A percentile compares a stretch with the other conserved stretches of the same genome.
phyloP scores from a whole-genome alignment of 92 coral and sea anemone genomes.

The Epizoanthus ramosus region DNA sequence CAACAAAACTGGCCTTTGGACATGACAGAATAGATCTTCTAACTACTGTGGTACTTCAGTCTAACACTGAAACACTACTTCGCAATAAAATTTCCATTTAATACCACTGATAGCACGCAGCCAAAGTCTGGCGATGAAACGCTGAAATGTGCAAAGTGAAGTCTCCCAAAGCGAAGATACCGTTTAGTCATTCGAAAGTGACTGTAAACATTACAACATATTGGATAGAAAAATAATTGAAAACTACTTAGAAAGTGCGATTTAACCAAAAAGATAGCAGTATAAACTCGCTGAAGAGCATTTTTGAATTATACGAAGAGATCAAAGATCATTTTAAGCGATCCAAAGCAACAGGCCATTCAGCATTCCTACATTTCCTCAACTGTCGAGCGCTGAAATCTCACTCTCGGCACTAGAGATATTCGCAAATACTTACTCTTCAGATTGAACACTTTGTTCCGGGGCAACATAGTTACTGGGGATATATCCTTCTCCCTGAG shows the following conservation, averaged over 20 bases:
- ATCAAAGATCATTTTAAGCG: neutral
- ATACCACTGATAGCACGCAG: neutral
- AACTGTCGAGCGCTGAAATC: neutral
- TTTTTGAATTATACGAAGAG: too few relatives aligned
- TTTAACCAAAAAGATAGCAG: too few relatives aligned
- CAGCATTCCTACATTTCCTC: constrained; percentile 5
- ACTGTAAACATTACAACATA: too few relatives aligned
- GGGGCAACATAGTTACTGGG: constrained; percentile 99
- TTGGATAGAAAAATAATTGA: too few relatives aligned
- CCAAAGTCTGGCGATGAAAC: constrained; percentile 12
- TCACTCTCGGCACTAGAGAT: constrained; percentile 12
- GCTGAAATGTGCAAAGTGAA: constrained; percentile 1
- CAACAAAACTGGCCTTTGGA: neutral
- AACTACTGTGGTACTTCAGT: neutral
- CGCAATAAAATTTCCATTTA: neutral
- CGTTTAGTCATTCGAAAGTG: too few relatives aligned
- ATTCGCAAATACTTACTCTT: constrained; percentile 86
- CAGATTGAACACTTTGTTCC: constrained; percentile 91
- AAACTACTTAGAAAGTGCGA: too few relatives aligned
- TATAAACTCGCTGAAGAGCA: too few relatives aligned
- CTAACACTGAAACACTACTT: neutral
- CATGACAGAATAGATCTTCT: neutral
- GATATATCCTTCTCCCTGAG: constrained; percentile 89
- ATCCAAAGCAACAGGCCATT: neutral
- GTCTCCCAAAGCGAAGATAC: neutral